Conservation (phyloP, 2,113 vertebrate genomes). For the Phocoena sinus region DNA sequence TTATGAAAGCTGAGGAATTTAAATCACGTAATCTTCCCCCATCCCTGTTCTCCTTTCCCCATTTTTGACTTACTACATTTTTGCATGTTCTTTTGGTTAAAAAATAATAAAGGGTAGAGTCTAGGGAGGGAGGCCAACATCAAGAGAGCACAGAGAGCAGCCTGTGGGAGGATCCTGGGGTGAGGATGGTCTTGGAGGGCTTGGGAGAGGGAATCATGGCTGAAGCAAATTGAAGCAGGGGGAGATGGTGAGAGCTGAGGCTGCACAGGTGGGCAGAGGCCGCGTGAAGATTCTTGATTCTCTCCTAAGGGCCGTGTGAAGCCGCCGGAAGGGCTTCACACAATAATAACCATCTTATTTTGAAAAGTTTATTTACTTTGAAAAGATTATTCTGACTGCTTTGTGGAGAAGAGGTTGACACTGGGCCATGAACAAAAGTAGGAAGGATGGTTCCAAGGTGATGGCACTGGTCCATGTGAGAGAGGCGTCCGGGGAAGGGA, state of each 20-base stretch:
- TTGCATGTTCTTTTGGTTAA: not conserved
- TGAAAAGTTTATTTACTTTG: not conserved
- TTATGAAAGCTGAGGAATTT: not conserved
- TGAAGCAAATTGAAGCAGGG: not conserved
- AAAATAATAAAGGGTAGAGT: not conserved
- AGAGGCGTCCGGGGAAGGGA: not conserved
- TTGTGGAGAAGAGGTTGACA: not conserved
- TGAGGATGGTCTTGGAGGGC: not conserved
- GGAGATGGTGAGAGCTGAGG: not conserved
- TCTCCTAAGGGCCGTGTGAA: not conserved
- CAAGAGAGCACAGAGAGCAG: not conserved
- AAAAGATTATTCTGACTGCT: not conserved
- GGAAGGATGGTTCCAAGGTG: not conserved
- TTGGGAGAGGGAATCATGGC: not conserved
- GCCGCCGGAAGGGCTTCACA: not conserved
- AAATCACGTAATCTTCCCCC: not conserved
- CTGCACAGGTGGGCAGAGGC: not conserved
- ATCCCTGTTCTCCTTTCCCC: not conserved
- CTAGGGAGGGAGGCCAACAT: not conserved
- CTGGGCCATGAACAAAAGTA: not conserved
- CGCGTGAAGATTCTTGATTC: not conserved
- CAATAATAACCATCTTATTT: not conserved
- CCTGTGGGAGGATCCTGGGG: not conserved
- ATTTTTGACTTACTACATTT: not conserved
- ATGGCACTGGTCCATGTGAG: not conserved